Evolutionary conservation across 2,113 vertebrate species (phyloP).

Genomic region (Malurus cyaneus): DNA sequence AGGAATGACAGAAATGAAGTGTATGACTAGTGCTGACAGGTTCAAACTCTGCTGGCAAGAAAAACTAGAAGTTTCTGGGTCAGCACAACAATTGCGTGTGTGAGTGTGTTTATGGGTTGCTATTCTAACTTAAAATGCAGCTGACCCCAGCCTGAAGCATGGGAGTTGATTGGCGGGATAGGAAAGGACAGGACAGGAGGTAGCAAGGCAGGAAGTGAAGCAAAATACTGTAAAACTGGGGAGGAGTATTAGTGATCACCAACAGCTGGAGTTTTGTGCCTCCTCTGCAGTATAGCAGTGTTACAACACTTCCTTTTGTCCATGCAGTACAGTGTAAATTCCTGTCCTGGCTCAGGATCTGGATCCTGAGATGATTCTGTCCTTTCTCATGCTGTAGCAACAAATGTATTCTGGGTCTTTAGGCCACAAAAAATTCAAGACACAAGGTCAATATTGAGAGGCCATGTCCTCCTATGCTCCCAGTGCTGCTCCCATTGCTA

Average conservation of each 20-base stretch:
- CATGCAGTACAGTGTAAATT: neutral
- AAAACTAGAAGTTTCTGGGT: neutral
- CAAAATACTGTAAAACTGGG: neutral
- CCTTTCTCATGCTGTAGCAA: neutral
- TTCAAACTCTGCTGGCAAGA: neutral
- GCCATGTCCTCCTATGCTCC: neutral
- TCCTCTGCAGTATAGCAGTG: neutral
- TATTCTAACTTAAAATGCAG: neutral
- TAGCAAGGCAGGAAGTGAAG: neutral
- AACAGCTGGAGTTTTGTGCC: neutral
- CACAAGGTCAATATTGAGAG: neutral
- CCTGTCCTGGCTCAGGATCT: neutral
- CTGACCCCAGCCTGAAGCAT: neutral
- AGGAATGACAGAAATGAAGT: neutral
- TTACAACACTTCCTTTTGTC: neutral
- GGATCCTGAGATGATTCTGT: neutral
- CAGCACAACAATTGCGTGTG: fast-evolving
- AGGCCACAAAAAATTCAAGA: neutral
- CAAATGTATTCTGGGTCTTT: neutral
- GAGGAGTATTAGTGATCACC: neutral
- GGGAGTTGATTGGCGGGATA: neutral
- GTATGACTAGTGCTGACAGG: neutral
- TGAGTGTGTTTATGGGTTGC: neutral
- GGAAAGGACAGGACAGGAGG: neutral
- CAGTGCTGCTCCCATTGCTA: neutral